Conservation (phyloP, 2,888 invertebrate genomes). For the Eudasyphora cyanicolor region DNA sequence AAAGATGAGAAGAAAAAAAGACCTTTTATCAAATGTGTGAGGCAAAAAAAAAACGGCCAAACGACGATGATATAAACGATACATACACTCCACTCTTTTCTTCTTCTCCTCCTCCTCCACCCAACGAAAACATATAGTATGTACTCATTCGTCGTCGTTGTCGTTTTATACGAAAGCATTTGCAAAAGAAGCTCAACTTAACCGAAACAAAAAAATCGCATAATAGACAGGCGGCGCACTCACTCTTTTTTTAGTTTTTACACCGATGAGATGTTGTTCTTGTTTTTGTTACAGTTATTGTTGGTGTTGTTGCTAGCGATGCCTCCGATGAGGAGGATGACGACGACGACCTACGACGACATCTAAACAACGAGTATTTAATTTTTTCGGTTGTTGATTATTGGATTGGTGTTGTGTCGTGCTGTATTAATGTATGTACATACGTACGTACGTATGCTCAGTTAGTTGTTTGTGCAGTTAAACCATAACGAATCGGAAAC, state of each 20-base stretch:
- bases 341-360: constrained; percentile 58
- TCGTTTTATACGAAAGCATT: constrained; percentile 37
- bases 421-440: background rate
- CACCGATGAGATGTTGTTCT: constrained; percentile 31
- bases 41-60: constrained; percentile 4
- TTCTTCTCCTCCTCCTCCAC: too few species aligned
- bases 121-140: too few species aligned
- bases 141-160: background rate
- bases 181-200: constrained; percentile 54
- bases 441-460: constrained; percentile 25
- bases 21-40: constrained; percentile 22
- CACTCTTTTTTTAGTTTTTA: constrained; percentile 35
- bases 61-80: constrained; percentile 14
- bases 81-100: background rate
- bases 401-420: background rate
- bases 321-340: constrained; percentile 38
- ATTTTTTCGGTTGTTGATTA: constrained; percentile 43
- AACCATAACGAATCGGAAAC: constrained; percentile 66
- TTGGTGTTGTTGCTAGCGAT: constrained; percentile 10
- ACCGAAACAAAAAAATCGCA: constrained; percentile 55
- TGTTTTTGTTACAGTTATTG: background rate
- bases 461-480: constrained; percentile 58
- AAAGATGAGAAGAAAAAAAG: constrained; percentile 14
- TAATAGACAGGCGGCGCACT: constrained; percentile 42
- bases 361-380: constrained; percentile 60